These are phyloP conservation scores for Danionella cerebrum DNA, from an alignment of 2,113 vertebrate genomes.

Conservation along the genomic window DNA sequence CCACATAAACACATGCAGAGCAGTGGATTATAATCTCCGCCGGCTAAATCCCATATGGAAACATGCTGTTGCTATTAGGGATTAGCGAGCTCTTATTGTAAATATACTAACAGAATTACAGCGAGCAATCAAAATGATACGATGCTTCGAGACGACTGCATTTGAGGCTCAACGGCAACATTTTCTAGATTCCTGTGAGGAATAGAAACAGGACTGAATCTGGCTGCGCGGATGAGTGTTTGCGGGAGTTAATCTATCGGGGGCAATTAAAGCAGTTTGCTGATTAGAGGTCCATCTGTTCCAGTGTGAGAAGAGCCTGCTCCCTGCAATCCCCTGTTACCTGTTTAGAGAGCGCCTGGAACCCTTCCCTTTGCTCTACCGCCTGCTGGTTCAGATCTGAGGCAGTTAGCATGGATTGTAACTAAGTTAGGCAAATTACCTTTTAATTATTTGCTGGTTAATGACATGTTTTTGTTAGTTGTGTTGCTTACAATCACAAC, in stretches of 20 bases:
- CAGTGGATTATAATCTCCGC: constrained; percentile 15
- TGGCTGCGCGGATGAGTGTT: constrained; percentile 39
- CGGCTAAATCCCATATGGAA: constrained; percentile 22
- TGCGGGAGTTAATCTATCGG: constrained; percentile 54
- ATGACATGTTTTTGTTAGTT: too few relatives aligned
- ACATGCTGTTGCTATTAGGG: constrained; percentile 17
- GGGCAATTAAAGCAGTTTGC: constrained; percentile 44
- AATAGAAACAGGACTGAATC: constrained; percentile 49
- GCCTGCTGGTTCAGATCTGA: background rate
- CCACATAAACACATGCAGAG: background rate
- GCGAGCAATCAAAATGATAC: background rate
- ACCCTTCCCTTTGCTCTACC: background rate
- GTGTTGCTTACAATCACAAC: too few relatives aligned
- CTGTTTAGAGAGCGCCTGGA: constrained; percentile 41
- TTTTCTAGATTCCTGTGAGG: constrained; percentile 35
- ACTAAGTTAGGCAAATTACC: too few relatives aligned
- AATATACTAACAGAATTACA: constrained; percentile 1
- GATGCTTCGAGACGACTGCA: background rate
- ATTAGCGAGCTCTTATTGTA: background rate
- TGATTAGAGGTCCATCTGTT: constrained; percentile 53
- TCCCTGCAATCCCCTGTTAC: constrained; percentile 33
- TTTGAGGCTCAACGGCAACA: background rate
- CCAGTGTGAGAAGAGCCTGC: constrained; percentile 34
- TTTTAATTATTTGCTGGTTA: too few relatives aligned
- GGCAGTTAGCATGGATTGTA: too few relatives aligned